Conservation (phyloP, 1,140 invertebrate genomes). For the Hormaphis cornu region DNA sequence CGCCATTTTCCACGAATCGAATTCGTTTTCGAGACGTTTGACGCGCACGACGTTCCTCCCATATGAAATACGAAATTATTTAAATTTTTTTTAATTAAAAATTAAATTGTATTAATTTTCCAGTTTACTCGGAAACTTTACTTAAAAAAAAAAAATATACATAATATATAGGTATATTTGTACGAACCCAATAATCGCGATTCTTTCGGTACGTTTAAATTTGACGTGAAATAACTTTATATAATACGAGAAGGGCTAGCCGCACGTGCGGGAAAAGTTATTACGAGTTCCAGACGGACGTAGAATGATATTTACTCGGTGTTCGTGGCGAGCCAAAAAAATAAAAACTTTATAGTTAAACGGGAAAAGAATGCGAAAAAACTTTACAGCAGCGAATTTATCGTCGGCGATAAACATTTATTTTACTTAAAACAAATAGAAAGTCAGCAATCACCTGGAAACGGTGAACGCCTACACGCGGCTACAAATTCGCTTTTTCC, state of each 20-base stretch:
- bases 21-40: too few relatives aligned
- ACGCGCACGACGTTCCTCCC: too few relatives aligned
- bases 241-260: background rate
- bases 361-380: too few relatives aligned
- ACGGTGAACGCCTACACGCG: background rate
- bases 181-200: too few relatives aligned
- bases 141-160: too few relatives aligned
- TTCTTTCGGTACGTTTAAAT: background rate
- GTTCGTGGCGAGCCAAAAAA: background rate
- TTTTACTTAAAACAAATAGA: constrained; percentile 1
- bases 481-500: background rate
- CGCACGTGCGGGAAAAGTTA: constrained; percentile 26
- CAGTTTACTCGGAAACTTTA: too few relatives aligned
- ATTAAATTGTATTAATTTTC: too few relatives aligned
- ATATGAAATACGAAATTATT: too few relatives aligned
- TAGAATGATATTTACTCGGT: constrained; percentile 13
- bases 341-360: too few relatives aligned
- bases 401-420: constrained; percentile 14
- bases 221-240: background rate
- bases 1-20: too few relatives aligned
- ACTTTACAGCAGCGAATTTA: background rate
- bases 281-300: background rate
- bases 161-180: too few relatives aligned
- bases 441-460: background rate
- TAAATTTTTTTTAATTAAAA: too few relatives aligned